Conservation (phyloP, 2,113 vertebrate species). For the Cephalopholis sonnerati region DNA sequence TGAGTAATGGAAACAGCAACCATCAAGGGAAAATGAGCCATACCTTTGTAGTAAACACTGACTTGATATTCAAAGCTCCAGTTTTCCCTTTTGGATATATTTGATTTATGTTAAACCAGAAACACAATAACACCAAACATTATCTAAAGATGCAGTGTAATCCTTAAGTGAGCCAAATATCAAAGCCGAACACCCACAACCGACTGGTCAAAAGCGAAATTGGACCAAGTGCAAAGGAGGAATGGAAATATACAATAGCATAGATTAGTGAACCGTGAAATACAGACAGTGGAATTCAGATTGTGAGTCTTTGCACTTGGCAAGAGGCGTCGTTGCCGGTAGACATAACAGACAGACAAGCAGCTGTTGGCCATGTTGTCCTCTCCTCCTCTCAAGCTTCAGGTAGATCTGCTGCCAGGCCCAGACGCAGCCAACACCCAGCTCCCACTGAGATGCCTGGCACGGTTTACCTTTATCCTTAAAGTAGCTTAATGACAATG, state of each 20-base stretch:
- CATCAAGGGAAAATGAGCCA: constrained; percentile 34
- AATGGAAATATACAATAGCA: constrained; percentile 30
- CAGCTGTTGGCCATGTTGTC: constrained; percentile 71
- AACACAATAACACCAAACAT: constrained; percentile 35
- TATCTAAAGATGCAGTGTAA: constrained; percentile 29
- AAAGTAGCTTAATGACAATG: background rate
- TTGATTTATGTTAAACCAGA: constrained; percentile 35
- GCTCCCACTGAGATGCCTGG: constrained; percentile 58
- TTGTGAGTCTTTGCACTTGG: constrained; percentile 49
- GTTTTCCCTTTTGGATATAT: constrained; percentile 25
- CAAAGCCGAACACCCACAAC: constrained; percentile 30
- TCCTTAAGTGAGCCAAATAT: constrained; percentile 33
- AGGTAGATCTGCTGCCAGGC: constrained; percentile 65
- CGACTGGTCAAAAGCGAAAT: constrained; percentile 17
- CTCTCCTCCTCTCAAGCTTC: constrained; percentile 59
- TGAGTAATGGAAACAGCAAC: constrained; percentile 35
- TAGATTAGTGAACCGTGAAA: constrained; percentile 42
- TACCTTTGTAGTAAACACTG: constrained; percentile 32
- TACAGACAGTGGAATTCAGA: constrained; percentile 32
- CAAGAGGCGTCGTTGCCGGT: constrained; percentile 44
- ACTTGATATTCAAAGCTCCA: constrained; percentile 38
- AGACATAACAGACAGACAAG: constrained; percentile 59
- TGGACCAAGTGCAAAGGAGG: background rate
- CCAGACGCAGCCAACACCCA: constrained; percentile 48
- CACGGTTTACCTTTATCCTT: constrained; percentile 62